A percentile compares a stretch with the other conserved stretches of the same genome.
Conservation (phyloP, 2,113 vertebrate species). For the Petrocephalus zakoni region DNA sequence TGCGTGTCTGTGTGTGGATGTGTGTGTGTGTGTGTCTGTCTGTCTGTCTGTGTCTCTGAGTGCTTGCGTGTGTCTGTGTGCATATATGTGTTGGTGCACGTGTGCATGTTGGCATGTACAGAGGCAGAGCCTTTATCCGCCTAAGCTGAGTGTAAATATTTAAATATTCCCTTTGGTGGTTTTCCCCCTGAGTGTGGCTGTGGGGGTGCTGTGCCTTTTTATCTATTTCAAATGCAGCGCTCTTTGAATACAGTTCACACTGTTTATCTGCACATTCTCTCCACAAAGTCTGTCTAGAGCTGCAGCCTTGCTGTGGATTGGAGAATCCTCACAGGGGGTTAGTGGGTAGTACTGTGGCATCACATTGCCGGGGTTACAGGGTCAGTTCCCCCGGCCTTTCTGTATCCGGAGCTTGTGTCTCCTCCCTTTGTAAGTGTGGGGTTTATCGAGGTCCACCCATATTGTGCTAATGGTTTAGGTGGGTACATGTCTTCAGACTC, state of each 20-base stretch:
- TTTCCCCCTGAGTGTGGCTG: neutral
- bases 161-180: neutral
- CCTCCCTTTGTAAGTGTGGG: neutral
- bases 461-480: neutral
- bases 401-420: neutral
- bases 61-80: neutral
- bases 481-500: neutral
- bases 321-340: neutral
- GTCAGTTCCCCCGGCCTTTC: neutral
- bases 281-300: neutral
- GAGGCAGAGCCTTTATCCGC: neutral
- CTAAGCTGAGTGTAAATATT: conserved; percentile 7
- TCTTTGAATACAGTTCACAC: neutral
- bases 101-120: neutral
- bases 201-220: neutral
- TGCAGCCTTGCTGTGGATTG: neutral
- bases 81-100: neutral
- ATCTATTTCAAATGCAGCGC: neutral
- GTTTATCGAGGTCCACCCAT: neutral
- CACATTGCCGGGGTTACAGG: neutral
- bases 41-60: neutral
- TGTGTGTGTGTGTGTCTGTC: neutral
- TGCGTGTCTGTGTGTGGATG: too few species aligned
- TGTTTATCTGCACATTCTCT: neutral
- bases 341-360: neutral